phyloP scores from a whole-genome alignment of 2,888 invertebrate genomes.

The Pristionchus fissidentatus region DNA sequence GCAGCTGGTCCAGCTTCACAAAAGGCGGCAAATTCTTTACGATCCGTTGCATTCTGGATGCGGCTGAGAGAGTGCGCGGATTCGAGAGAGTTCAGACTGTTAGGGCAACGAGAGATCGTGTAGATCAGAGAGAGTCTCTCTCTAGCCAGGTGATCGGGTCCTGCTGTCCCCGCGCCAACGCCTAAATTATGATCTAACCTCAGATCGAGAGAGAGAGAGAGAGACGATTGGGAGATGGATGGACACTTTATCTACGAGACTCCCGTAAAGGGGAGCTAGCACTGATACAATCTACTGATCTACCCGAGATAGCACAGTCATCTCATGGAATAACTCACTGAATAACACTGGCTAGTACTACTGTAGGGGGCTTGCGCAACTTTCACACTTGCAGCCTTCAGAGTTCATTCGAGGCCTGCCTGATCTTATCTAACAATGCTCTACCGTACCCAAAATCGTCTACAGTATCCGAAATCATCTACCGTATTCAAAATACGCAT shows the following conservation, averaged over 20 bases:
- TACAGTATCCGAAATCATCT: too few species aligned
- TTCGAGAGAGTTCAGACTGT: neutral
- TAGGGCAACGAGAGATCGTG: neutral
- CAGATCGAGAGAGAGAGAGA: neutral
- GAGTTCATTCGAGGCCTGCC: slow-evolving; percentile 8
- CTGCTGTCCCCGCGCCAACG: slow-evolving; percentile 21
- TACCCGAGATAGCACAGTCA: neutral
- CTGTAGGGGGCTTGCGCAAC: neutral
- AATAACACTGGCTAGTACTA: neutral
- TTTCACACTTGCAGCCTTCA: neutral
- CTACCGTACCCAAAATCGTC: slow-evolving; percentile 34
- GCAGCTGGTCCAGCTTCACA: slow-evolving; percentile 36
- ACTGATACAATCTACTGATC: slow-evolving; percentile 1
- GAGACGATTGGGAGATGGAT: too few species aligned
- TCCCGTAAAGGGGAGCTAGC: slow-evolving; percentile 19
- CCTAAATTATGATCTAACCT: slow-evolving; percentile 35
- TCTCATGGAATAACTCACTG: neutral
- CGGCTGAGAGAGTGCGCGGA: slow-evolving; percentile 11
- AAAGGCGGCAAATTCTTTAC: slow-evolving; percentile 35
- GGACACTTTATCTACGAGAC: too few species aligned
- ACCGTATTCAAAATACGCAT: too few species aligned
- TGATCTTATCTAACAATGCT: too few species aligned
- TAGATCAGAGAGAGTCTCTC: neutral
- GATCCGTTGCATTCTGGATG: slow-evolving; percentile 5
- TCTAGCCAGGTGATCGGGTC: slow-evolving; percentile 13